Evolutionary conservation across 2,113 vertebrate genomes (phyloP), one percentile per base, ranked within the genome.

Genomic region (Limnothrissa miodon): DNA sequence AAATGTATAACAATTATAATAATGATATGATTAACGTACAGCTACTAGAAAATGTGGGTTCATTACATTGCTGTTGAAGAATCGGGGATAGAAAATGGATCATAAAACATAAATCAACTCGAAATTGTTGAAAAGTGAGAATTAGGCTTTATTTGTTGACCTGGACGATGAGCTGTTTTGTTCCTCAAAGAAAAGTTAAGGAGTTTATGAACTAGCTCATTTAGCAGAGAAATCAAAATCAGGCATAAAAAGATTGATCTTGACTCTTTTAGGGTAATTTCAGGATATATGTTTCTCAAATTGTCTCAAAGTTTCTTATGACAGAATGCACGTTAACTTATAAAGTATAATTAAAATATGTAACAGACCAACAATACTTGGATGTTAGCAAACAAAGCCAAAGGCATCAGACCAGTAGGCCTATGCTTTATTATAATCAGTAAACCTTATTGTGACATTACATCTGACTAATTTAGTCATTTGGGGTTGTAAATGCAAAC

Each of bases 191-290:
- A 45, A 53, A 70, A 36, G 62, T 48, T 39, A 78, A 53, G 21
- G 80, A n/a, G n/a, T n/a, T n/a, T n/a, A 23, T 82, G 82, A 88
- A 86, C 80, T 78, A 78, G 48, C 70, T 0, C 1, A 11, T 84
- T 83, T 82, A 86, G 86, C 83, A 78, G 86, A 53, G 78, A 86
- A 66, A 81, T 42, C 39, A 25, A 70, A 44, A 21, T 51, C 7
- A 78, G 87, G 89, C 85, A 82, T 87, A 84, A n/a, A 48, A 42
- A 78, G n/a, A 70, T 81, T n/a, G 15, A 42, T 21, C 42, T 42
- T 80, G 46, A 78, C 79, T 78, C 23, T 44, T 46, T 82, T 82
- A 79, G 42, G 42, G 83, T 80, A 81, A 84, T 87, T 88, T 85
- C n/a, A n/a, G n/a, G n/a, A n/a, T n/a, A n/a, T n/a, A n/a, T n/a